phyloP scores from a whole-genome alignment of 2,113 vertebrate genomes.

The Boleophthalmus pectinirostris region DNA sequence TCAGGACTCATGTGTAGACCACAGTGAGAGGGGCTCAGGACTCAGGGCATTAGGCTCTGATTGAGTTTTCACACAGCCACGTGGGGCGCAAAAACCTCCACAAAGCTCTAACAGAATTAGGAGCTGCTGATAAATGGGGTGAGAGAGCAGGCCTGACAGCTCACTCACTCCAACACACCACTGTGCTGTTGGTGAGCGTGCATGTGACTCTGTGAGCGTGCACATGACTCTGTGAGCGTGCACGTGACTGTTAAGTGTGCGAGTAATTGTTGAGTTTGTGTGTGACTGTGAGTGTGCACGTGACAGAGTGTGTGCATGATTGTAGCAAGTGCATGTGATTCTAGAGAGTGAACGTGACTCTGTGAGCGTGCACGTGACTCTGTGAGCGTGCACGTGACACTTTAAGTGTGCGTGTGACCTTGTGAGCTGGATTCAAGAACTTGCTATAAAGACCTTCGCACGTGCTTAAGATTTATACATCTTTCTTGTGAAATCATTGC shows the following conservation, averaged over 20 bases:
- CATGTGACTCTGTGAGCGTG: constrained; percentile 6
- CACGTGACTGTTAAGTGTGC: too few relatives aligned
- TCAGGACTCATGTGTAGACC: constrained; percentile 40
- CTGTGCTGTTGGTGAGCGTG: constrained; percentile 38
- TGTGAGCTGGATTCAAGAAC: too few relatives aligned
- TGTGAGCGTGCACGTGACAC: constrained; percentile 14
- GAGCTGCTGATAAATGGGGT: constrained; percentile 97
- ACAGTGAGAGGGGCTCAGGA: constrained; percentile 53
- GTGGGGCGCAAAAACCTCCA: constrained; percentile 91
- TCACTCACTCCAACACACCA: constrained; percentile 89
- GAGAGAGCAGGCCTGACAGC: constrained; percentile 94
- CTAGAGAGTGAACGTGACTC: not conserved
- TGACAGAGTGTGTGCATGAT: too few relatives aligned
- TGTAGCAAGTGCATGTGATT: too few relatives aligned
- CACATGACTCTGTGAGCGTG: not conserved
- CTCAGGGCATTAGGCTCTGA: constrained; percentile 81
- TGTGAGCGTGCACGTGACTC: constrained; percentile 20
- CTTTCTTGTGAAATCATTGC: too few relatives aligned
- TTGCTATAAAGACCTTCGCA: constrained; percentile 4
- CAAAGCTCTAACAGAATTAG: constrained; percentile 99
- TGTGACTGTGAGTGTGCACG: too few relatives aligned
- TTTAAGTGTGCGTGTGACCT: too few relatives aligned
- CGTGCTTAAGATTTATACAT: constrained; percentile 11
- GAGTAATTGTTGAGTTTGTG: too few relatives aligned
- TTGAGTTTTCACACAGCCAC: constrained; percentile 94